phyloP scores from a whole-genome alignment of 2,888 invertebrate genomes.

The Cosmorhoe ocellata region DNA sequence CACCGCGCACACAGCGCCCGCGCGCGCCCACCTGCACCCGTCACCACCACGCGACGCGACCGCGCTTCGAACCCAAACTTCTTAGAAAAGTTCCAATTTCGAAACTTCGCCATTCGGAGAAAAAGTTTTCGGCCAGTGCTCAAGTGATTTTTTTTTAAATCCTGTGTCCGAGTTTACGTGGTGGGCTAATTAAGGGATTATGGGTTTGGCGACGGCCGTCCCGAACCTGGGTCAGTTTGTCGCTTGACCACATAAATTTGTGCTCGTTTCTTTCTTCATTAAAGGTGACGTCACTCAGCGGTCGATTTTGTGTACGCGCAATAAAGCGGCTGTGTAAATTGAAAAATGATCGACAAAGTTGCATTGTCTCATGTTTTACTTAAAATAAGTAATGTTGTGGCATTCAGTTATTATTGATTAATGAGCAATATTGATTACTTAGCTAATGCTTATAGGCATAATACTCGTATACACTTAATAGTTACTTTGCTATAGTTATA shows the following conservation, averaged over 20 bases:
- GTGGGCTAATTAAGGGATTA: conserved; percentile 69
- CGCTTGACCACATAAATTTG: conserved; percentile 64
- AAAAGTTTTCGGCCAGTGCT: conserved; percentile 42
- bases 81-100: conserved; percentile 30
- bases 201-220: conserved; percentile 64
- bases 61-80: conserved; percentile 33
- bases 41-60: conserved; percentile 35
- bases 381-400: conserved; percentile 43
- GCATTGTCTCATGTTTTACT: conserved; percentile 64
- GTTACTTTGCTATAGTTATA: conserved; percentile 5
- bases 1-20: conserved; percentile 71
- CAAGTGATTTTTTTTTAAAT: conserved; percentile 43
- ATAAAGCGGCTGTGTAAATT: conserved; percentile 40
- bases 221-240: conserved; percentile 61
- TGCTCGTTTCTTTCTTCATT: conserved; percentile 65
- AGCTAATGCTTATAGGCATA: conserved; percentile 38
- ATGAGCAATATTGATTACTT: conserved; percentile 46
- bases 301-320: conserved; percentile 52
- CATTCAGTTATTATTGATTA: conserved; percentile 65
- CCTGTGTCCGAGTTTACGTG: conserved; percentile 38
- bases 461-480: too few relatives aligned
- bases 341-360: conserved; percentile 43
- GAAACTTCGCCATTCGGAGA: conserved; percentile 24
- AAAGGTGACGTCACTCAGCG: conserved; percentile 77
- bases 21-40: conserved; percentile 61